Conservation (phyloP, 2,888 invertebrate species). For the Cryptocephalus primarius region DNA sequence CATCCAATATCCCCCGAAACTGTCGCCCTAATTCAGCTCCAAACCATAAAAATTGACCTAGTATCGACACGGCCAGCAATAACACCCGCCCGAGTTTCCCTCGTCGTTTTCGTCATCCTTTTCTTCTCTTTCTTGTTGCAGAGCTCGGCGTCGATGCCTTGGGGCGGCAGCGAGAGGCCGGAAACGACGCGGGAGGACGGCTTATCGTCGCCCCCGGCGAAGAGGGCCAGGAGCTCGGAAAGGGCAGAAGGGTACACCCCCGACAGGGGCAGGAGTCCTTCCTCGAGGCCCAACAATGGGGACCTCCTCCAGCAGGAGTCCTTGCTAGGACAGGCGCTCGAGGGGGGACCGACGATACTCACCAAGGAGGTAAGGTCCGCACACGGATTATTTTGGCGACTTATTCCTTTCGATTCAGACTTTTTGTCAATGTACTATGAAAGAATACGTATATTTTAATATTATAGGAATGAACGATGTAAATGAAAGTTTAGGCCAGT, state of each 20-base stretch:
- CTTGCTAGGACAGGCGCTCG: slow-evolving; percentile 65
- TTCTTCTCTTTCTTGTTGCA: slow-evolving; percentile 17
- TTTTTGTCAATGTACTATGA: no score
- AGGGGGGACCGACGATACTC: slow-evolving; percentile 58
- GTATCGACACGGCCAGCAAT: no score
- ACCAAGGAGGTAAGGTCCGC: slow-evolving; percentile 41
- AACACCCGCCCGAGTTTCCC: no score
- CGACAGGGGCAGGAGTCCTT: slow-evolving; percentile 46
- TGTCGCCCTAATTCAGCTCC: no score
- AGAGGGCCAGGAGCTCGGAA: slow-evolving; percentile 59
- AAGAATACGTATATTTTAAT: no score
- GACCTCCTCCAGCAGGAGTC: slow-evolving; percentile 49
- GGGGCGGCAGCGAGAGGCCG: slow-evolving; percentile 39
- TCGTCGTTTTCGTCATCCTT: no score
- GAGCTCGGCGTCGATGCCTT: slow-evolving; percentile 50
- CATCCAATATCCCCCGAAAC: no score
- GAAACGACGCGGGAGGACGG: slow-evolving; percentile 36
- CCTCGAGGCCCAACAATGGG: slow-evolving; percentile 36
- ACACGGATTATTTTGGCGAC: no score
- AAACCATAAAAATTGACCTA: no score
- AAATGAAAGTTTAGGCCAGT: no score
- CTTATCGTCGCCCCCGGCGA: slow-evolving; percentile 56
- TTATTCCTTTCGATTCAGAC: no score
- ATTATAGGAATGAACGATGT: no score
- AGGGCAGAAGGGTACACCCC: slow-evolving; percentile 27